A percentile compares a stretch with the other conserved stretches of the same genome.
These are phyloP conservation scores for Phthorimaea operculella DNA, from an alignment of 1,140 invertebrate species.

Conservation along the genomic window DNA sequence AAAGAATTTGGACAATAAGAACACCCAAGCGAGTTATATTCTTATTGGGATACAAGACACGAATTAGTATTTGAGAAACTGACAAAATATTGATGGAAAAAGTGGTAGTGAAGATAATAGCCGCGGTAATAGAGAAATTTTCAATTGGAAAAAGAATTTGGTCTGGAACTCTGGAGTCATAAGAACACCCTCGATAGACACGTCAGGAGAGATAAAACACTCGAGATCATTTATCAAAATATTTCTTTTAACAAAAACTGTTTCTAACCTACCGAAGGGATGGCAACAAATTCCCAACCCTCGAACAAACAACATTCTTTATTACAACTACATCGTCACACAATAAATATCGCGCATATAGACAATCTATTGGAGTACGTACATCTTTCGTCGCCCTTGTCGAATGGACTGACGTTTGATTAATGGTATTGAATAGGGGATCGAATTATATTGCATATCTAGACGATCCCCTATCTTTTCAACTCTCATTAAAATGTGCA, in stretches of 20 bases:
- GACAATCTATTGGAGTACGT: constrained; percentile 37
- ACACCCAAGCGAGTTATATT: too few relatives aligned
- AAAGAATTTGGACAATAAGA: too few relatives aligned
- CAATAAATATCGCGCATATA: constrained; percentile 31
- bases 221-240: not conserved
- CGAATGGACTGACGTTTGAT: constrained; percentile 59
- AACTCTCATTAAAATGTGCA: constrained; percentile 17
- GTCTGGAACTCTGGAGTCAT: too few relatives aligned
- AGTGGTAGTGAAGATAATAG: too few relatives aligned
- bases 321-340: constrained; percentile 25
- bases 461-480: constrained; percentile 23
- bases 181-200: too few relatives aligned
- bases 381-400: constrained; percentile 51
- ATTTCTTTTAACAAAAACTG: constrained; percentile 5
- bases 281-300: constrained; percentile 28
- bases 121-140: too few relatives aligned
- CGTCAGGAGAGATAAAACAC: not conserved
- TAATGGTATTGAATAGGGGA: constrained; percentile 46
- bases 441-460: constrained; percentile 29
- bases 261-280: constrained; percentile 29
- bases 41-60: too few relatives aligned
- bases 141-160: too few relatives aligned
- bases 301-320: constrained; percentile 22
- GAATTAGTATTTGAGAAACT: too few relatives aligned
- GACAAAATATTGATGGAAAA: too few relatives aligned